Base-by-base conservation (phyloP, 2,888 invertebrate species). In the Lumbricus terrestris region DNA sequence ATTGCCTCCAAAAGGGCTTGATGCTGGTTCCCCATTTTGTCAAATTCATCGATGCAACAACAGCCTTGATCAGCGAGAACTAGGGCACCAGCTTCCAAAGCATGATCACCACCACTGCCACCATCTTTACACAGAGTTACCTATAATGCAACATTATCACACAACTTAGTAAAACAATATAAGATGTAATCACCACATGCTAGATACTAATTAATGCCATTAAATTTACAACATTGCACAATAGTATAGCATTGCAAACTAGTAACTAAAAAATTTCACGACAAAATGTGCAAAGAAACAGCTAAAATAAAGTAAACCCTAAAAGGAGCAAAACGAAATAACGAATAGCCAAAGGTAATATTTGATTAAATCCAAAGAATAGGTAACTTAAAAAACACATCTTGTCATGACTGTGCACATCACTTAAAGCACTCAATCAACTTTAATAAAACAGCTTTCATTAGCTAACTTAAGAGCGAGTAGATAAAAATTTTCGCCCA, bases 1-100 rank as follows among this genome's bases (percentile, higher is more conserved):
- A 99, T 98, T 0, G 97, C 97, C 95, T 99, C 98, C 88, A 98
- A 95, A 89, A 99, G 95, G 91, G 97, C 97, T 96, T 96, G 96
- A 95, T 97, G 97, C 94, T 97, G 97, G 29, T 95, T 95, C 6
- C 96, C 96, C 96, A 97, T 97, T 96, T 98, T 98, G 95, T 99
- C 99, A 93, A 99, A 97, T 95, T 99, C 98, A 95, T 99, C 99
- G 88, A 99, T 97, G 93, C 98, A 98, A 94, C 98, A 99, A 91
- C 97, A 97, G 0, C 98, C 98, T 93, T 96, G 96, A 94, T 97
- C 97, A 34, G 98, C 97, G 90, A 97, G 95, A 90, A 98, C 97
- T 54, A 95, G 92, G 0, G 95, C 95, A 29, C 95, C 98, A 0
- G 98, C 98, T 95, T 98, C 98, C 89, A 98, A 95, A 0, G 97